Conservation (phyloP, 2,113 vertebrate genomes). For the Cryptomyrus ogoouensis region DNA sequence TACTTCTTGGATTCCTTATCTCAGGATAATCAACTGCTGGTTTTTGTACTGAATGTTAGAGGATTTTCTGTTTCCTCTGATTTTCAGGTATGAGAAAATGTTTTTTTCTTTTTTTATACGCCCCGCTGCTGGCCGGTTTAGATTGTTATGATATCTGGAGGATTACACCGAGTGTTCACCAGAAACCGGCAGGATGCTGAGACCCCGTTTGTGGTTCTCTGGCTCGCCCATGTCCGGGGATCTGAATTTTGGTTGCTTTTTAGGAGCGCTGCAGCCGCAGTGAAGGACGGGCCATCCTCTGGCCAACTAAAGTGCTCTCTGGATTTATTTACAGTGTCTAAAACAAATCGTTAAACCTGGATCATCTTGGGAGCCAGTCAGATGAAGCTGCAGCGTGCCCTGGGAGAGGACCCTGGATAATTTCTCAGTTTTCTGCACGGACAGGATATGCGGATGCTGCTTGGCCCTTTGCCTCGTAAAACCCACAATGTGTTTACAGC, state of each 20-base stretch:
- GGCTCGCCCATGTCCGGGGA: not conserved
- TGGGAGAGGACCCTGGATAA: not conserved
- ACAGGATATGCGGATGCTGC: not conserved
- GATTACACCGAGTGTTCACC: not conserved
- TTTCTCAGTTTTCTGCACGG: not conserved
- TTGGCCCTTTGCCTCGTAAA: not conserved
- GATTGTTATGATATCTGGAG: not conserved
- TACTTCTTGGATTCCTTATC: not conserved
- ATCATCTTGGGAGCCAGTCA: not conserved
- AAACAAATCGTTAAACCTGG: not conserved
- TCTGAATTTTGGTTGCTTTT: not conserved
- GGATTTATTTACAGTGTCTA: not conserved
- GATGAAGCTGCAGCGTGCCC: not conserved
- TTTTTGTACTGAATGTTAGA: not conserved
- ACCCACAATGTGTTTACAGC: not conserved
- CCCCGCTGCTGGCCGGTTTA: not conserved
- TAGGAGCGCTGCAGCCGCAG: not conserved
- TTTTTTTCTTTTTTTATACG: not conserved
- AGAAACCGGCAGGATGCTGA: not conserved
- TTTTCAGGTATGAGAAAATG: not conserved
- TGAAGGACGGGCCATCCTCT: not conserved
- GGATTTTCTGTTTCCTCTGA: not conserved
- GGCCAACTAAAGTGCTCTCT: not conserved
- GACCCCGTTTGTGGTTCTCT: not conserved
- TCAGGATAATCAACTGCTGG: not conserved